Evolutionary conservation across 2,888 invertebrate genomes (phyloP).

Genomic region (Actias luna): DNA sequence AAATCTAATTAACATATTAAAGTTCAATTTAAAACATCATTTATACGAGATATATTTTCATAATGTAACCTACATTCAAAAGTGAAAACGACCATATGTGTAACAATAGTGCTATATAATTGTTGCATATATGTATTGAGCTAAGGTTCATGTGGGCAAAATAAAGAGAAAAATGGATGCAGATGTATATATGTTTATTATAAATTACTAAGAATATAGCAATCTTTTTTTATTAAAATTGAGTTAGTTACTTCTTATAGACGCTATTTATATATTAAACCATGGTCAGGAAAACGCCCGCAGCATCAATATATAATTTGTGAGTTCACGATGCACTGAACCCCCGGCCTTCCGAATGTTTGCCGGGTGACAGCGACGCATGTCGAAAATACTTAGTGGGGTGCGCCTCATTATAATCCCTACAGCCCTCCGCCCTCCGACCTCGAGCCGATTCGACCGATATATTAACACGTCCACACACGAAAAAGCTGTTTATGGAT

Average conservation of each 20-base stretch:
- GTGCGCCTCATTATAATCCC: constrained; percentile 80
- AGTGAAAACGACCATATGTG: too few species aligned
- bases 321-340: constrained; percentile 54
- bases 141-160: too few species aligned
- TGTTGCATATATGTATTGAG: too few species aligned
- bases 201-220: too few species aligned
- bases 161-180: too few species aligned
- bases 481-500: constrained; percentile 48
- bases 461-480: constrained; percentile 73
- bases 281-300: constrained; percentile 46
- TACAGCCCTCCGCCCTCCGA: constrained; percentile 54
- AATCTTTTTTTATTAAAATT: not conserved
- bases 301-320: constrained; percentile 59
- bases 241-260: not conserved
- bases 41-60: too few species aligned
- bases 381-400: constrained; percentile 82
- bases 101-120: too few species aligned
- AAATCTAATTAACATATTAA: too few species aligned
- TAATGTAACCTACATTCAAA: too few species aligned
- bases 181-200: too few species aligned
- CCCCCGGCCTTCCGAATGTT: constrained; percentile 65
- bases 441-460: constrained; percentile 64
- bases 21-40: too few species aligned
- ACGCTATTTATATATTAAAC: not conserved
- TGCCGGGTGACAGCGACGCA: constrained; percentile 79